These are phyloP conservation scores for Pediacus dermestoides DNA, from an alignment of 2,888 invertebrate genomes.

Conservation along the genomic window DNA sequence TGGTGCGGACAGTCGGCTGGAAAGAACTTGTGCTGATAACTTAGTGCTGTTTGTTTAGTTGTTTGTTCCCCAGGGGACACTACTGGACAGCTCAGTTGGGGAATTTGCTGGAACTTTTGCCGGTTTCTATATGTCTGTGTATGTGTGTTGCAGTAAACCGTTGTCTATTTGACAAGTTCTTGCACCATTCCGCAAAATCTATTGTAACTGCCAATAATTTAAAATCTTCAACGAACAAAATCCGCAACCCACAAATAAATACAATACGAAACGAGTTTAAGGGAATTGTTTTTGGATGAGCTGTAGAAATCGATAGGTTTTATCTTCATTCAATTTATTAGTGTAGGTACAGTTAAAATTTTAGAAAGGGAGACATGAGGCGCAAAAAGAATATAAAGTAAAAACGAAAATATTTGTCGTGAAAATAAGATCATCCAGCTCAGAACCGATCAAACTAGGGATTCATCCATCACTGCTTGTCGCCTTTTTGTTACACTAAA, in stretches of 20 bases:
- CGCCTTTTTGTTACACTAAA: constrained; percentile 24
- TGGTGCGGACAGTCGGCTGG: constrained; percentile 10
- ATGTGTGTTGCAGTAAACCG: not conserved
- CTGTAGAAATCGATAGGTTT: too few relatives aligned
- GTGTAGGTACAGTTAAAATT: too few relatives aligned
- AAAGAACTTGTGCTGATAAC: constrained; percentile 26
- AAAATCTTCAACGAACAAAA: too few relatives aligned
- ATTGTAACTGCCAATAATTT: too few relatives aligned
- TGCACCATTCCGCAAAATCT: too few relatives aligned
- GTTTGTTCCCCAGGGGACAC: constrained; percentile 21
- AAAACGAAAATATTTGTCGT: constrained; percentile 21
- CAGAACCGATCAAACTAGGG: constrained; percentile 20
- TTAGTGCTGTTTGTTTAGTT: constrained; percentile 26
- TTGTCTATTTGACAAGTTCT: not conserved
- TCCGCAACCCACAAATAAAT: too few relatives aligned
- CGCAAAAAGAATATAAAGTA: too few relatives aligned
- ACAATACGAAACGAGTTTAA: too few relatives aligned
- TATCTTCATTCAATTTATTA: too few relatives aligned
- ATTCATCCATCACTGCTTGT: constrained; percentile 24
- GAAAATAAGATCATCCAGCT: constrained; percentile 19
- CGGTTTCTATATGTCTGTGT: not conserved
- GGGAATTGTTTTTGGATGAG: too few relatives aligned
- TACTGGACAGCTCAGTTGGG: constrained; percentile 22
- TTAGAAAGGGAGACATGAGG: too few relatives aligned
- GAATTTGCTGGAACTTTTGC: constrained; percentile 15